These are phyloP conservation scores for Enteromius argenteus DNA, from an alignment of 2,797 vertebrate genomes.

Conservation along the genomic window DNA sequence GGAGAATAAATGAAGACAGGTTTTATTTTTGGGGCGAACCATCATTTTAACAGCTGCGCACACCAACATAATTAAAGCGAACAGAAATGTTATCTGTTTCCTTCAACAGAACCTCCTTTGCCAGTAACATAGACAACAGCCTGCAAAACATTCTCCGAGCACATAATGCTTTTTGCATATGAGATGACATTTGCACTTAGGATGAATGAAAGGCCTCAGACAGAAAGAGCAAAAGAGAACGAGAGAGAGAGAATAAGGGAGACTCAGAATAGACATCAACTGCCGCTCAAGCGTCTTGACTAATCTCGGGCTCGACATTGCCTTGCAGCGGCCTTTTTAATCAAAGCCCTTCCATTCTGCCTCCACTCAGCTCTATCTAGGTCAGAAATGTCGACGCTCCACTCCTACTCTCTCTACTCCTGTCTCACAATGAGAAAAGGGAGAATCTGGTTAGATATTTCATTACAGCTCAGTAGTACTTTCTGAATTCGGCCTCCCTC, in stretches of 20 bases:
- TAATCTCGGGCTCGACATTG: constrained; percentile 54
- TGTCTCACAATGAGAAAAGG: constrained; percentile 34
- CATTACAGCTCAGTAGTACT: constrained; percentile 9
- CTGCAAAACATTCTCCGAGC: not conserved
- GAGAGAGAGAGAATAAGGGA: constrained; percentile 22
- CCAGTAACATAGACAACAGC: constrained; percentile 19
- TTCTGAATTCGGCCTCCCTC: constrained; percentile 22
- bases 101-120: not conserved
- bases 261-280: constrained; percentile 52
- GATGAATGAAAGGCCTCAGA: constrained; percentile 48
- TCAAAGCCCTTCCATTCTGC: constrained; percentile 48
- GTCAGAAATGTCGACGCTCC: constrained; percentile 54
- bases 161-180: constrained; percentile 1
- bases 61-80: constrained; percentile 2
- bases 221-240: not conserved
- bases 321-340: constrained; percentile 57
- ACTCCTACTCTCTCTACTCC: constrained; percentile 38
- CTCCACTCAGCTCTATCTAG: constrained; percentile 57
- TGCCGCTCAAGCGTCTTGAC: constrained; percentile 32
- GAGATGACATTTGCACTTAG: constrained; percentile 45
- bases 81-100: not conserved
- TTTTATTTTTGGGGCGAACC: not conserved
- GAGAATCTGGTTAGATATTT: constrained; percentile 36
- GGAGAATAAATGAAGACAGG: not conserved
- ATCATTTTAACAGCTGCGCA: not conserved